These are phyloP conservation scores for Crotophaga sulcirostris DNA, from an alignment of 2,113 vertebrate species.

Conservation along the genomic window DNA sequence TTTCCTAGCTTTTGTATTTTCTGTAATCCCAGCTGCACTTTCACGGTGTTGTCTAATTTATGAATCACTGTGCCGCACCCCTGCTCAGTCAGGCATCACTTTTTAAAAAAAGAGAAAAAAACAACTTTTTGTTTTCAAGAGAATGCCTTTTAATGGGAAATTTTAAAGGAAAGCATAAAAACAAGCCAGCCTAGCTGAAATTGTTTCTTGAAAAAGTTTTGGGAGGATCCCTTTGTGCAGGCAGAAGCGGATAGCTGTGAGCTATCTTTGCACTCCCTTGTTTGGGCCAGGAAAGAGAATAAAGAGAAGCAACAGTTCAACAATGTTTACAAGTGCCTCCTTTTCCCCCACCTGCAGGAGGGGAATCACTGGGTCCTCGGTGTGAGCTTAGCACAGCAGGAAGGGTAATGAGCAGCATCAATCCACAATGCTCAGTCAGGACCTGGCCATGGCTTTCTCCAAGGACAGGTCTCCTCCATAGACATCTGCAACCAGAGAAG, in stretches of 20 bases:
- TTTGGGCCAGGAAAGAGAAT: neutral
- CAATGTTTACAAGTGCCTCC: neutral
- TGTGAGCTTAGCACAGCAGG: neutral
- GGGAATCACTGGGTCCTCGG: accelerated
- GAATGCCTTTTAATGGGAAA: neutral
- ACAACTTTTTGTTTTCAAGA: neutral
- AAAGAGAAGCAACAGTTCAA: neutral
- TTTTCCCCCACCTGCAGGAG: neutral
- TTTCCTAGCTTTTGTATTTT: conserved; percentile 18
- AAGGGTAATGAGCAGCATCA: neutral
- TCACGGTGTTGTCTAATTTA: neutral
- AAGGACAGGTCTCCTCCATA: neutral
- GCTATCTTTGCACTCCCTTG: neutral
- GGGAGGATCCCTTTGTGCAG: neutral
- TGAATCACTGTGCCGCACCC: accelerated
- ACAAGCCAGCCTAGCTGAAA: neutral
- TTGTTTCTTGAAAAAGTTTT: neutral
- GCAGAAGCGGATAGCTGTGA: neutral
- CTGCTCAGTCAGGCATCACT: neutral
- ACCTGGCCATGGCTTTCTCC: neutral
- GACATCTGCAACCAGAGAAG: neutral
- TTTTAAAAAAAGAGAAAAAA: neutral
- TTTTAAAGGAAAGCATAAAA: neutral
- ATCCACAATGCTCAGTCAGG: accelerated
- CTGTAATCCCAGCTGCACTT: neutral